phyloP scores from a whole-genome alignment of 2,888 invertebrate species.

The Standfussiana lucernea region DNA sequence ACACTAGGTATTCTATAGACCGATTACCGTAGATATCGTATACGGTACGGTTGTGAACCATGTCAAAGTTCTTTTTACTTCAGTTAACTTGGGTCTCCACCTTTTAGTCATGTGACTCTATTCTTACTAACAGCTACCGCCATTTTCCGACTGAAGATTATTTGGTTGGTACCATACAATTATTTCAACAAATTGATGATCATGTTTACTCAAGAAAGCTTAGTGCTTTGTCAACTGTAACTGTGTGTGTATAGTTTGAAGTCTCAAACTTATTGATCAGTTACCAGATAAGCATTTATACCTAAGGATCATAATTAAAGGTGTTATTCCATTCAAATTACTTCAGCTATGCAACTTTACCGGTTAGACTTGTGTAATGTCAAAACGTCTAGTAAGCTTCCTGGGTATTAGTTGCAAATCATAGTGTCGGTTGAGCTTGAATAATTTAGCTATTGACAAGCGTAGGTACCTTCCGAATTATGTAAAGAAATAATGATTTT shows the following conservation, averaged over 20 bases:
- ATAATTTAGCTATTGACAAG: slow-evolving; percentile 50
- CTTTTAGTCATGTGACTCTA: neutral
- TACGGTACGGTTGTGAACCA: no score
- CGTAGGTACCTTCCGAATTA: slow-evolving; percentile 36
- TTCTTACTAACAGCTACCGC: neutral
- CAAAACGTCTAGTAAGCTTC: slow-evolving; percentile 44
- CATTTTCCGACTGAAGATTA: neutral
- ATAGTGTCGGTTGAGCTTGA: slow-evolving; percentile 43
- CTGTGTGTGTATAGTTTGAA: no score
- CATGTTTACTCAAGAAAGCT: no score
- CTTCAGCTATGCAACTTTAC: slow-evolving; percentile 40
- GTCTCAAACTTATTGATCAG: neutral
- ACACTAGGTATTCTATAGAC: no score
- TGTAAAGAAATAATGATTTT: slow-evolving; percentile 48
- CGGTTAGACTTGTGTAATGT: slow-evolving; percentile 56
- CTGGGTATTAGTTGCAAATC: slow-evolving; percentile 59
- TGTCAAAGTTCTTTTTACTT: neutral
- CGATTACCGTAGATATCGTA: no score
- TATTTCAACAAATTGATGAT: neutral
- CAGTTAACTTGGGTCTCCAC: neutral
- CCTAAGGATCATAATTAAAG: slow-evolving; percentile 20
- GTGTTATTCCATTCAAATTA: slow-evolving; percentile 44
- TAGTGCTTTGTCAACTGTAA: no score
- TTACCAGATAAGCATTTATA: slow-evolving; percentile 10
- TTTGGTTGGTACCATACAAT: neutral